Percentiles rank a stretch among this genome's conserved stretches.
Evolutionary conservation across 2,113 vertebrate species (phyloP).

Genomic region (Azemiops feae): DNA sequence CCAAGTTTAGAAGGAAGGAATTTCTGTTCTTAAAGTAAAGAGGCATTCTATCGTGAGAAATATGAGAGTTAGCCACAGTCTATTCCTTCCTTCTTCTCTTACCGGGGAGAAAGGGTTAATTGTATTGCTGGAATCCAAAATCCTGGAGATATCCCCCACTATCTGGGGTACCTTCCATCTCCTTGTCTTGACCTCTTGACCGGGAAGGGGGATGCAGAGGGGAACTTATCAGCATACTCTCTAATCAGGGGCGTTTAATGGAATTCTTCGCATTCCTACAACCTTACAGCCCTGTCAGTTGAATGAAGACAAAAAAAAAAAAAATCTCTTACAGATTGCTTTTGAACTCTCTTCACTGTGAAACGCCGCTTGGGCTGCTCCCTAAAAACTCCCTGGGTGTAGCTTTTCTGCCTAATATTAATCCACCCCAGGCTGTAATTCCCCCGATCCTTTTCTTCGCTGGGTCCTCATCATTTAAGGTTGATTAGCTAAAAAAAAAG

Average conservation of each 20-base stretch:
- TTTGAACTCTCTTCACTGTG: not conserved
- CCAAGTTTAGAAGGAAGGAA: not conserved
- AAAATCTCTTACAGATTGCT: not conserved
- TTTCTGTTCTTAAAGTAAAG: not conserved
- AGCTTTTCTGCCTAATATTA: not conserved
- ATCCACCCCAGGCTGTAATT: not conserved
- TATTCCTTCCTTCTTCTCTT: not conserved
- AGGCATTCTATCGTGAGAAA: not conserved
- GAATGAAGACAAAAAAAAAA: slow-evolving; percentile 50
- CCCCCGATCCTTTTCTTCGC: too few species aligned
- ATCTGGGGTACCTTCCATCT: not conserved
- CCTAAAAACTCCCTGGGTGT: not conserved
- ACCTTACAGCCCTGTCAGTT: not conserved
- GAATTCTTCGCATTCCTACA: not conserved
- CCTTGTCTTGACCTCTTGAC: not conserved
- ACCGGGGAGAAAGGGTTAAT: not conserved
- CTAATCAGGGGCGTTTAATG: not conserved
- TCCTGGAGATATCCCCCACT: not conserved
- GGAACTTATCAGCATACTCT: not conserved
- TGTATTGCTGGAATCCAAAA: not conserved
- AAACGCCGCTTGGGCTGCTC: not conserved
- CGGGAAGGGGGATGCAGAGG: not conserved
- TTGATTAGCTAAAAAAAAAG: not conserved
- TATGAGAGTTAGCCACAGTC: not conserved
- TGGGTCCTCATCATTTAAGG: not conserved